These are phyloP conservation scores for Campaea margaritaria DNA, from an alignment of 2,888 invertebrate genomes.

Conservation along the genomic window DNA sequence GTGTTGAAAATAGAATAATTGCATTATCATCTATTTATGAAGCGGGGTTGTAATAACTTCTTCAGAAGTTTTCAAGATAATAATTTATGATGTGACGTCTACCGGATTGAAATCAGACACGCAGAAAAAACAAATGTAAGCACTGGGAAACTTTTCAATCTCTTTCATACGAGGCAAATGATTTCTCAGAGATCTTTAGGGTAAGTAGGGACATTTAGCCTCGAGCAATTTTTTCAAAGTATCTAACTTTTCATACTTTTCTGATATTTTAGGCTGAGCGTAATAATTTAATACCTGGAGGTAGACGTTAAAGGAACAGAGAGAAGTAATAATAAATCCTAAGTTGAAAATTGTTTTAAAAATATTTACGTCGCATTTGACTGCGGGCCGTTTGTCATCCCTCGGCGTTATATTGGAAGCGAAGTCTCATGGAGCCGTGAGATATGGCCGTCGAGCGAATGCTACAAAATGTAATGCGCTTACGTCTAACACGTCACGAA, in stretches of 20 bases:
- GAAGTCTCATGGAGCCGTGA: slow-evolving; percentile 65
- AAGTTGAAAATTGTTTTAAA: slow-evolving; percentile 45
- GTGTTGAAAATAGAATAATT: slow-evolving; percentile 37
- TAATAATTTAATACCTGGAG: slow-evolving; percentile 34
- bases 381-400: slow-evolving; percentile 67
- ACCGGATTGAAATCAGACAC: slow-evolving; percentile 58
- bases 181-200: slow-evolving; percentile 51
- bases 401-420: slow-evolving; percentile 67
- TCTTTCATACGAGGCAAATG: slow-evolving; percentile 52
- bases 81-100: slow-evolving; percentile 64
- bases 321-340: slow-evolving; percentile 30
- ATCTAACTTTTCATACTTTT: slow-evolving; percentile 27
- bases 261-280: slow-evolving; percentile 32
- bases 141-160: slow-evolving; percentile 60
- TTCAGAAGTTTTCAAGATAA: slow-evolving; percentile 63
- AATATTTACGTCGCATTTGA: slow-evolving; percentile 61
- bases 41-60: slow-evolving; percentile 60
- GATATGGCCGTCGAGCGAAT: slow-evolving; percentile 65
- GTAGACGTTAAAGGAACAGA: slow-evolving; percentile 14
- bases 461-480: slow-evolving; percentile 69
- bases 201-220: slow-evolving; percentile 46
- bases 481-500: slow-evolving; percentile 64
- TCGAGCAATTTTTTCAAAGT: slow-evolving; percentile 36
- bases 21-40: slow-evolving; percentile 31
- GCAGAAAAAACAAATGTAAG: slow-evolving; percentile 66